Percentiles rank a stretch among this genome's conserved stretches.
Evolutionary conservation across 2,113 vertebrate species (phyloP).

Genomic region (Actenoides lindsayi): DNA sequence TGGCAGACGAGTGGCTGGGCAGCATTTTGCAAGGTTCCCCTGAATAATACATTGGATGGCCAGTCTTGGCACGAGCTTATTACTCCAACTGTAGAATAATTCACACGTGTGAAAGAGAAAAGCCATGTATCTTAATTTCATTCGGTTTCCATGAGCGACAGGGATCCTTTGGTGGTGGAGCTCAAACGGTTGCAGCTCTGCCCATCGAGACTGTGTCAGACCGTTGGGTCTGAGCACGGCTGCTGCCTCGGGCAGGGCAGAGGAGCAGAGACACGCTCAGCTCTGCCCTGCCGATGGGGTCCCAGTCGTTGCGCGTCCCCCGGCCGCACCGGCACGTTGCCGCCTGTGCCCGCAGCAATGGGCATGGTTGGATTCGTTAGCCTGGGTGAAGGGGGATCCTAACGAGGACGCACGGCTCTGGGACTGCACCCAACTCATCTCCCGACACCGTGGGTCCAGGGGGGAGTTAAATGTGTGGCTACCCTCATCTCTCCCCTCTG

Average conservation of each 20-base stretch:
- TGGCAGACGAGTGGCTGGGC: background rate
- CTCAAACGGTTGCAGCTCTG: background rate
- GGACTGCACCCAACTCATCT: background rate
- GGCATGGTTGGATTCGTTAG: background rate
- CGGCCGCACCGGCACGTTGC: fast-evolving
- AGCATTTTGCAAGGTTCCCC: background rate
- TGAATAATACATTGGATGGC: background rate
- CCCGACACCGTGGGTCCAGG: background rate
- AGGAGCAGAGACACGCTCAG: background rate
- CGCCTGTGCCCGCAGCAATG: fast-evolving
- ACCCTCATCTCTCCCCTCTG: background rate
- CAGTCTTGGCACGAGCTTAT: background rate
- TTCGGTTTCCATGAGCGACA: fast-evolving
- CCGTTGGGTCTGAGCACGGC: fast-evolving
- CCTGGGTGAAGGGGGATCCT: background rate
- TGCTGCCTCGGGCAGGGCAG: background rate
- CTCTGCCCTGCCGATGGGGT: background rate
- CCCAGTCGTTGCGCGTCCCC: background rate
- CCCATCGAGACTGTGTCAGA: background rate
- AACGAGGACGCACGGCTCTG: background rate
- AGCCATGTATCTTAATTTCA: background rate
- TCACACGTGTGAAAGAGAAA: background rate
- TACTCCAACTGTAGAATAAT: background rate
- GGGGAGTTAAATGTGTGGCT: background rate
- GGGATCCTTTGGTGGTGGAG: background rate